Base-by-base conservation (phyloP, 2,888 invertebrate genomes). In the Endomychus coccineus region DNA sequence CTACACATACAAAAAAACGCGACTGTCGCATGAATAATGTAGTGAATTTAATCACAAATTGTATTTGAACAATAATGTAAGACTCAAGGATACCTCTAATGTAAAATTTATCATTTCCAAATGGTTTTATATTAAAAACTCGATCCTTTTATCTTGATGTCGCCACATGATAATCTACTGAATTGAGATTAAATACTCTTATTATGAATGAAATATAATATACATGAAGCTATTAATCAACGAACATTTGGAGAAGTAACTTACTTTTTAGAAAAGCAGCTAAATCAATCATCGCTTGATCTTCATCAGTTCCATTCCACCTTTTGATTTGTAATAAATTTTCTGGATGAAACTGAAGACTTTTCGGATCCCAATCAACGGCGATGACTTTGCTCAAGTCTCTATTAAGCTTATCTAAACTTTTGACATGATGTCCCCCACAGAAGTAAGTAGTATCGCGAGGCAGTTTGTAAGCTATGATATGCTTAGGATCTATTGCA, bases 281-380 rank as follows among this genome's bases (percentile, higher is more conserved):
- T 38, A 98, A 74, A 65, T 98, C 96, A 28, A 88, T 72, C 0
- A 98, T 70, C 0, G 85, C 77, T 0, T 83, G 78, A 63, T 98
- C 97, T 51, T 89, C 83, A 60, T 95, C 92, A 42, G 87, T 83
- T 2, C 98, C 98, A 45, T 75, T 74, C 97, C 97, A 98, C 58
- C 88, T 80, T 41, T 84, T 81, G 41, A 98, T 69, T 45, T 80
- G 74, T 3, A 98, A 74, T 11, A 89, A 77, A 67, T 98, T 98
- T 54, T 88, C 80, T 2, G 85, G 83, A 59, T 96, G 89, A 56
- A 86, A 77, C 65, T 87, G 80, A 2, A 88, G 84, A 13, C 92
- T 83, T 45, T 84, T 77, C 21, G 77, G 68, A 67, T 96, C 88
- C 87, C 95, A 97, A 61, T 98, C 98, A 16, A 98, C 76, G 34